Evolutionary conservation across 2,888 invertebrate species (phyloP), one percentile per base, ranked within the genome.

Genomic region (Xanthostigma xanthostigma): DNA sequence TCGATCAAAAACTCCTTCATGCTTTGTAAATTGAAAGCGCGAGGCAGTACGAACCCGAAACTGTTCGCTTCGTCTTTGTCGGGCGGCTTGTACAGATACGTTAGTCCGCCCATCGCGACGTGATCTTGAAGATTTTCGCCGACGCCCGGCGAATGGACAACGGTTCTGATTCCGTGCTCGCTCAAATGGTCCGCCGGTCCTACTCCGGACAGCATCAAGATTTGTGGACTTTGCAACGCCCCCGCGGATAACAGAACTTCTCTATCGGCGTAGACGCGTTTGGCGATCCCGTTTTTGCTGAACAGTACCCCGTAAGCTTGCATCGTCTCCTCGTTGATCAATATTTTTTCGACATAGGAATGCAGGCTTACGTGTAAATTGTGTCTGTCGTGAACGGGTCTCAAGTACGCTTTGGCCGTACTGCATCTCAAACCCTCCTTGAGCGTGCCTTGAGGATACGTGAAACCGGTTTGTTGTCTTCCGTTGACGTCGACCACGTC

Each of bases 161-260:
- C 63, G 0, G 81, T 71, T 14, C 75, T 69, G 41, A 85, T 78
- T 0, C 73, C 76, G 27, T 76, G 58, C 41, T 79, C 70, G 45
- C 70, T 63, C 4, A 87, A 67, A 59, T 86, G 79, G 9, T 73
- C 65, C 5, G 66, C 66, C 0, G 84, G 81, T 4, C 88, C 87
- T 10, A 91, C 73, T 0, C 93, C 93, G 1, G 90, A 88, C 40
- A 93, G 62, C 87, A 91, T 86, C 36, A 94, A 69, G 13, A 93
- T 58, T 61, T 93, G 91, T 0, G 92, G 90, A 3, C 87, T 81
- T 59, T 86, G 84, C 53, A 93, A 73, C 0, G 89, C 67, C 2
- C 93, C 96, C 0, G 89, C 89, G 13, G 89, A 82, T 38, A 96
- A 63, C 52, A 96, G 84, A 0, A 95, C 78, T 66, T 93, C 93